Conservation (phyloP, 2,113 vertebrate species). For the Egretta garzetta region DNA sequence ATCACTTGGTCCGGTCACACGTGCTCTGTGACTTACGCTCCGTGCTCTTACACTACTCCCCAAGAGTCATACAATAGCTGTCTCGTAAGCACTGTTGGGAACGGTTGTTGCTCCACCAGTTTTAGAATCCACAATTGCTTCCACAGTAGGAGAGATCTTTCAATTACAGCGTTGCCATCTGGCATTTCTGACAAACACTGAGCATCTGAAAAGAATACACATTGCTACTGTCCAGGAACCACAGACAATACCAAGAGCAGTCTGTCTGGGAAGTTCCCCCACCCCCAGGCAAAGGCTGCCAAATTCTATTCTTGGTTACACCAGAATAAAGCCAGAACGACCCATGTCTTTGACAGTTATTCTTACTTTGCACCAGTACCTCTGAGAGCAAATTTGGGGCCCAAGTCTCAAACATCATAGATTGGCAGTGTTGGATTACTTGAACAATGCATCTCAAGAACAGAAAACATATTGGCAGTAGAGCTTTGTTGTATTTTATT, state of each 20-base stretch:
- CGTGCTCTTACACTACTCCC: background rate
- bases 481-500: background rate
- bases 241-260: slow-evolving; percentile 25
- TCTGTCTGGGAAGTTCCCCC: slow-evolving; percentile 27
- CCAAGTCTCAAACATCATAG: background rate
- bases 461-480: background rate
- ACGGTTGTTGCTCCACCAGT: background rate
- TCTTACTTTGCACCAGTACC: background rate
- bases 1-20: background rate
- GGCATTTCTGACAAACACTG: background rate
- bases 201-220: slow-evolving; percentile 20
- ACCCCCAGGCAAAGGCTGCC: background rate
- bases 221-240: slow-evolving; percentile 56
- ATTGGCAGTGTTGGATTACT: background rate
- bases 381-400: background rate
- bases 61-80: background rate
- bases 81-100: background rate
- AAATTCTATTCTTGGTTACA: slow-evolving; percentile 38
- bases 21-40: background rate
- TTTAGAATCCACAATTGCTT: background rate
- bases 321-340: background rate
- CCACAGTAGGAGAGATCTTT: background rate
- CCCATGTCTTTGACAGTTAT: background rate
- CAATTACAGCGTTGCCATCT: slow-evolving; percentile 31
- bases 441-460: background rate